Base-by-base conservation (phyloP, 2,888 invertebrate species). In the Leucoma salicis region DNA sequence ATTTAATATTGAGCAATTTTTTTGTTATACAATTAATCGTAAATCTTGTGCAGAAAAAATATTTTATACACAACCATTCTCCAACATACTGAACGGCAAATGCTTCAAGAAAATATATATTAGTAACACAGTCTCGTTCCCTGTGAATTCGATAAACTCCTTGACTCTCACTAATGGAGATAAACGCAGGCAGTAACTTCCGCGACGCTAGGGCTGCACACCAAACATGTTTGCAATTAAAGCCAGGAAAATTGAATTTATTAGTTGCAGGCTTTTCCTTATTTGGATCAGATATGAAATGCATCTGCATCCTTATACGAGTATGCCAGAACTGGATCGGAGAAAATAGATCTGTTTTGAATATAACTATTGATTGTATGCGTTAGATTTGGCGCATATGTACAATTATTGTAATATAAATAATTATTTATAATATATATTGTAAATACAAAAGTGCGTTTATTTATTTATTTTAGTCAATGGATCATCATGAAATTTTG, bases 211-310 rank as follows among this genome's bases (percentile, higher is more conserved):
- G 57, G 53, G 53, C 31, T 53, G 56, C 48, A 50, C 42, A 35
- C 42, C n/a, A 53, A 53, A 63, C 63, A 28, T 43, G 63, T 63
- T 56, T 48, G 41, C 49, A 63, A 60, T 60, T 63, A 63, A 59
- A 59, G 43, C 53, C 39, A 16, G 31, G 49, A 53, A 63, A 50
- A 62, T 46, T 52, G 45, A 49, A 62, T 55, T 59, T 55, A 49
- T 59, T 55, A 48, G 45, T 43, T 38, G 39, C 46, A 25, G 35
- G 41, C 42, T 41, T 46, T 43, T 48, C 47, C 58, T 46, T 58
- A 42, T 42, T 31, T 50, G 58, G 43, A 58, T 48, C 49, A 35
- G 57, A 61, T 61, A 61, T 61, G 45, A 36, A 47, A 44, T 43
- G 21, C 39, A 42, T 44, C 38, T 8, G 38, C 29, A 39, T 37